A percentile compares a stretch with the other conserved stretches of the same genome.
Evolutionary conservation across 2,888 invertebrate species (phyloP).

Genomic region (Leucophora obtusa): DNA sequence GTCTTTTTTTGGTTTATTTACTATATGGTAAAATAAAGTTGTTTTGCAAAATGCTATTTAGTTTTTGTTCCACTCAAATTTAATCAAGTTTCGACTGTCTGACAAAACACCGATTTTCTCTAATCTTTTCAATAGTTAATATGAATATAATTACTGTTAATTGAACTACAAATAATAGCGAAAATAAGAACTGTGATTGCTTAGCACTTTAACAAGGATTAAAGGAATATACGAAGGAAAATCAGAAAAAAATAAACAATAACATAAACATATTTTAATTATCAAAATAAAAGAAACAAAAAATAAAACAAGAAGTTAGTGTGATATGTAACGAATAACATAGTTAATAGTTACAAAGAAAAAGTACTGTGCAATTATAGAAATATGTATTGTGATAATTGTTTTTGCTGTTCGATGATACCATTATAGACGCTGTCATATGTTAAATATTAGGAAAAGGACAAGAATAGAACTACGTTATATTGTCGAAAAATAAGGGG

Average conservation of each 20-base stretch:
- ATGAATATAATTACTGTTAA: too few species aligned
- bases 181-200: neutral
- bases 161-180: neutral
- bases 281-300: neutral
- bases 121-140: too few species aligned
- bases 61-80: too few species aligned
- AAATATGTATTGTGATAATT: slow-evolving; percentile 1
- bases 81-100: too few species aligned
- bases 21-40: too few species aligned
- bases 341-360: neutral
- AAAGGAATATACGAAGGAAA: too few species aligned
- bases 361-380: slow-evolving; percentile 54
- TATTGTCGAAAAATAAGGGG: slow-evolving; percentile 16
- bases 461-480: slow-evolving; percentile 22
- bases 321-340: neutral
- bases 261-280: neutral
- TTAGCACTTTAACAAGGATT: too few species aligned
- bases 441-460: slow-evolving; percentile 28
- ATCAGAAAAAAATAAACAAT: too few species aligned
- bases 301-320: neutral
- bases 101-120: too few species aligned
- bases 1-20: too few species aligned
- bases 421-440: slow-evolving; percentile 23
- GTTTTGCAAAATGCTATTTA: too few species aligned
- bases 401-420: slow-evolving; percentile 22